Percentiles rank a stretch among this genome's conserved stretches.
Evolutionary conservation across 2,888 invertebrate species (phyloP).

Genomic region (Volucella bombylans): DNA sequence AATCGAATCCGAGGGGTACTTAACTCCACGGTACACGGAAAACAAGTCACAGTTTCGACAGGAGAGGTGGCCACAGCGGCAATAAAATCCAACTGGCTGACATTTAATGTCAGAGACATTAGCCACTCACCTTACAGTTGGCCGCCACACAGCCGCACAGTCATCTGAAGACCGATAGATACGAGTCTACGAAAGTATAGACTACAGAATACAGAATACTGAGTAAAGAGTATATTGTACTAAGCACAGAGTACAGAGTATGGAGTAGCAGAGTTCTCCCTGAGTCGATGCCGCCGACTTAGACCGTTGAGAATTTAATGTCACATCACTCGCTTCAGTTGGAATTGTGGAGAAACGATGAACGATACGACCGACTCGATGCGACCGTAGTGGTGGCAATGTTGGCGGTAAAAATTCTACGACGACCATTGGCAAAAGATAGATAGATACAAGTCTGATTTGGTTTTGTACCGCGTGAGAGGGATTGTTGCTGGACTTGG

Average conservation of each 20-base stretch:
- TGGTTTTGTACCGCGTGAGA: slow-evolving; percentile 39
- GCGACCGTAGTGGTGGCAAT: slow-evolving; percentile 5
- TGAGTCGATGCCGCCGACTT: slow-evolving; percentile 13
- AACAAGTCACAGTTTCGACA: slow-evolving; percentile 73
- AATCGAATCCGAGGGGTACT: slow-evolving; percentile 72
- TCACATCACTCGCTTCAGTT: slow-evolving; percentile 61
- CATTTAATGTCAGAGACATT: slow-evolving; percentile 73
- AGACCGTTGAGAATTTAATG: slow-evolving; percentile 71
- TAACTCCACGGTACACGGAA: slow-evolving; percentile 70
- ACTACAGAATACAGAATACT: too few species aligned
- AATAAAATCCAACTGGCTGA: slow-evolving; percentile 73
- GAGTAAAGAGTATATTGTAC: too few species aligned
- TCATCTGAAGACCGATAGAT: slow-evolving; percentile 47
- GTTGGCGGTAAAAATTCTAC: slow-evolving; percentile 38
- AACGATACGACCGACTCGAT: slow-evolving; percentile 26
- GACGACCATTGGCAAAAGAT: slow-evolving; percentile 48
- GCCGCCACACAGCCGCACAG: slow-evolving; percentile 25
- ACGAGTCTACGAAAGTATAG: slow-evolving; percentile 18
- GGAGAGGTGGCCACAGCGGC: slow-evolving; percentile 73
- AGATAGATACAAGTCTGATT: slow-evolving; percentile 70
- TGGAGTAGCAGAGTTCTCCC: too few species aligned
- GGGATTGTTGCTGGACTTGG: slow-evolving; percentile 11
- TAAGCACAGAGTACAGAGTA: too few species aligned
- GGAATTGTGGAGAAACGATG: slow-evolving; percentile 54
- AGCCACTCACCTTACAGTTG: slow-evolving; percentile 66